These are phyloP conservation scores for Cynocephalus volans DNA, from an alignment of 2,113 vertebrate genomes.

Conservation along the genomic window DNA sequence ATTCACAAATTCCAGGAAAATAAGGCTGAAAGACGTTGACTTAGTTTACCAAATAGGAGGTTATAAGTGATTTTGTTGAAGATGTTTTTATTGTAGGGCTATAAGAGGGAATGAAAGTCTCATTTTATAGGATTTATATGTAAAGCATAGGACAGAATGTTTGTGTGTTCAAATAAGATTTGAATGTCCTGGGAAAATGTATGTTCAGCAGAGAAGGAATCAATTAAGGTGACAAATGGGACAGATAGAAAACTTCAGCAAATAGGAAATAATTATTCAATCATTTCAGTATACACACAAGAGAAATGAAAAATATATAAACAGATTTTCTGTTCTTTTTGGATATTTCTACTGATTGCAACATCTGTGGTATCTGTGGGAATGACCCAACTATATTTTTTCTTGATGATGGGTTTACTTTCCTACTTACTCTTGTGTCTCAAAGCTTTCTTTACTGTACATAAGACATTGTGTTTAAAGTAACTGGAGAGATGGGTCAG, in stretches of 20 bases:
- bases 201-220: background rate
- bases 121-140: background rate
- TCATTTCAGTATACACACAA: background rate
- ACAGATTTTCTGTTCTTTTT: background rate
- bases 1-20: background rate
- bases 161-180: constrained; percentile 12
- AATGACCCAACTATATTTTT: background rate
- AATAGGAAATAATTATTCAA: background rate
- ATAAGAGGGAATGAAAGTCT: background rate
- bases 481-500: constrained; percentile 51
- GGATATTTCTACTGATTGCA: background rate
- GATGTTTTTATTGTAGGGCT: background rate
- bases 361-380: background rate
- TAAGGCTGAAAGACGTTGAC: background rate
- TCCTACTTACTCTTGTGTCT: background rate
- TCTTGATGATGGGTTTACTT: background rate
- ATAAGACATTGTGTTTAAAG: background rate
- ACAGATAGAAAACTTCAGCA: background rate
- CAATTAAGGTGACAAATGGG: background rate
- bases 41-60: background rate
- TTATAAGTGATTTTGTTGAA: background rate
- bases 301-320: background rate
- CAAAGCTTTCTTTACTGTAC: background rate
- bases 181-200: background rate
- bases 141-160: background rate